Percentiles rank a stretch among this genome's conserved stretches.
These are phyloP conservation scores for Lithobates pipiens DNA, from an alignment of 2,797 vertebrate species.

Conservation along the genomic window DNA sequence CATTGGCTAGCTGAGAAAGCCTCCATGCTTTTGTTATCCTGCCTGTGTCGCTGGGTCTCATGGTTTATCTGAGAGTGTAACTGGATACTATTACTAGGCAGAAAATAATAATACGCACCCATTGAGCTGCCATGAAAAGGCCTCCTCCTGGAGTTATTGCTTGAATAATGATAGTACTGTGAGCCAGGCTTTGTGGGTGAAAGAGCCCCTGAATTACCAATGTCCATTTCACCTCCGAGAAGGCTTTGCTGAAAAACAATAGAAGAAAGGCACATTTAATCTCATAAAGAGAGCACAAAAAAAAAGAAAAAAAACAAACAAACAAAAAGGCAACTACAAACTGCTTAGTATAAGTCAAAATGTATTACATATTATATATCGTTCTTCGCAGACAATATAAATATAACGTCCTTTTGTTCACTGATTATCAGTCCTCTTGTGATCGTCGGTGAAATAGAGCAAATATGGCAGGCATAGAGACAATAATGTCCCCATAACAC, in stretches of 20 bases:
- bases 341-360: neutral
- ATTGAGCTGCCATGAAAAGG: constrained; percentile 86
- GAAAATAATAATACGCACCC: constrained; percentile 80
- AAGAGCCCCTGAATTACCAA: constrained; percentile 88
- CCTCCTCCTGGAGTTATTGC: constrained; percentile 90
- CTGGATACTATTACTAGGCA: constrained; percentile 36
- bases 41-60: constrained; percentile 21
- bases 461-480: neutral
- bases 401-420: neutral
- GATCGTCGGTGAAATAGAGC: neutral
- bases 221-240: constrained; percentile 90
- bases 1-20: constrained; percentile 7
- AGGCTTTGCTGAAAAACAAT: constrained; percentile 82
- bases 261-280: constrained; percentile 55
- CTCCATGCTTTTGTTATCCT: constrained; percentile 16
- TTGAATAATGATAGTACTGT: constrained; percentile 92
- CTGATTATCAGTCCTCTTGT: neutral
- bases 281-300: neutral
- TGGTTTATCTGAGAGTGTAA: constrained; percentile 46
- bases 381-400: neutral
- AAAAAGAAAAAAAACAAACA: neutral
- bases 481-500: neutral
- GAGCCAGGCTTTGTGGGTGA: constrained; percentile 92
- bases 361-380: neutral
- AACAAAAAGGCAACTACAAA: neutral